Conservation (phyloP, 2,113 vertebrate species). For the Peromyscus maniculatus region DNA sequence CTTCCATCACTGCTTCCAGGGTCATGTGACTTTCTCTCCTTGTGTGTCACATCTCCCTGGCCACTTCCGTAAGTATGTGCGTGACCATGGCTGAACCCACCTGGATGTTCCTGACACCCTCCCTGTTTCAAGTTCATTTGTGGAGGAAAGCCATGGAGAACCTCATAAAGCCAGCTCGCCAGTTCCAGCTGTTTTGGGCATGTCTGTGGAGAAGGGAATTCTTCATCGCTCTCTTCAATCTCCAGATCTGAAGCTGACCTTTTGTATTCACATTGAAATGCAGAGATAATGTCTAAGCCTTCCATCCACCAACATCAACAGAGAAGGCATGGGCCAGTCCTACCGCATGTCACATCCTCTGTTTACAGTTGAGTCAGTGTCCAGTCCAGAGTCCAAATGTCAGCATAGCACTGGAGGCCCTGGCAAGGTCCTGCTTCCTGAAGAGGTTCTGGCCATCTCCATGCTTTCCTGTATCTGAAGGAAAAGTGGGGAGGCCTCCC, state of each 20-base stretch:
- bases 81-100: not conserved
- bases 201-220: not conserved
- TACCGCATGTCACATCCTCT: rapidly evolving
- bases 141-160: not conserved
- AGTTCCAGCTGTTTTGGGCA: not conserved
- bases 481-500: not conserved
- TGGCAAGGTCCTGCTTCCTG: not conserved
- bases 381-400: not conserved
- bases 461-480: not conserved
- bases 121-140: not conserved
- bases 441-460: no score
- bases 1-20: not conserved
- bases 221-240: not conserved
- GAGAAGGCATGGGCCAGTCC: not conserved
- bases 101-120: not conserved
- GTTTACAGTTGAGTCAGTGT: rapidly evolving
- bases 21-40: rapidly evolving
- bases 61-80: not conserved
- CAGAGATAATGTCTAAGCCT: not conserved
- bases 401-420: not conserved
- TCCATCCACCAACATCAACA: rapidly evolving
- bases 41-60: not conserved
- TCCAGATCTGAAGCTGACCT: not conserved
- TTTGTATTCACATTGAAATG: not conserved
- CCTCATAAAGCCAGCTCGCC: rapidly evolving